Evolutionary conservation across 2,888 invertebrate species (phyloP).

Genomic region (Cyclophora punctaria): DNA sequence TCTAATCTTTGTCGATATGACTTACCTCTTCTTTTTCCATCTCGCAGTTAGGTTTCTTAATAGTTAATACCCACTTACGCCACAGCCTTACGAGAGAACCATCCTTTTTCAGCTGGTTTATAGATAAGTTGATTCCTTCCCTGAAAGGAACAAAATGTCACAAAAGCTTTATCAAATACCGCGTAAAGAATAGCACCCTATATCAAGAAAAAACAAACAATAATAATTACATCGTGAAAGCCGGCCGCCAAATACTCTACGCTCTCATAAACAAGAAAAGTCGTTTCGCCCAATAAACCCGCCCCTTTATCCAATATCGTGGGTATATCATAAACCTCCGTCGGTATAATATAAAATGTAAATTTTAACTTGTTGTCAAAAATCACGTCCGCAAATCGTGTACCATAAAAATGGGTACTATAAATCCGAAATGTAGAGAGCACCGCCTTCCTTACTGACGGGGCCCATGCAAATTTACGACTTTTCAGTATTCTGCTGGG

Average conservation of each 20-base stretch:
- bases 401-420: conserved; percentile 54
- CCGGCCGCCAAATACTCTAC: conserved; percentile 2
- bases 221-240: conserved; percentile 3
- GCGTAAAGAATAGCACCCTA: no score
- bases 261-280: conserved; percentile 6
- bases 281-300: conserved; percentile 17
- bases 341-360: conserved; percentile 46
- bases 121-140: conserved; percentile 93
- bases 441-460: conserved; percentile 46
- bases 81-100: conserved; percentile 93
- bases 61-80: conserved; percentile 87
- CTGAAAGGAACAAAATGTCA: conserved; percentile 62
- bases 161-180: no score
- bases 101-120: conserved; percentile 91
- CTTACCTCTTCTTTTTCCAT: conserved; percentile 36
- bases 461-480: conserved; percentile 62
- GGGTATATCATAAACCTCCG: conserved; percentile 30
- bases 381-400: conserved; percentile 55
- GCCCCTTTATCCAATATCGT: conserved; percentile 19
- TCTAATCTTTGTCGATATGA: not conserved
- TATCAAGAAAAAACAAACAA: no score
- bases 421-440: conserved; percentile 55
- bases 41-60: conserved; percentile 41
- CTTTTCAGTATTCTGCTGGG: conserved; percentile 62
- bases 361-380: conserved; percentile 61